Percentiles rank a stretch among this genome's conserved stretches.
Evolutionary conservation across 2,888 invertebrate species (phyloP).

Genomic region (Blomia tropicalis): DNA sequence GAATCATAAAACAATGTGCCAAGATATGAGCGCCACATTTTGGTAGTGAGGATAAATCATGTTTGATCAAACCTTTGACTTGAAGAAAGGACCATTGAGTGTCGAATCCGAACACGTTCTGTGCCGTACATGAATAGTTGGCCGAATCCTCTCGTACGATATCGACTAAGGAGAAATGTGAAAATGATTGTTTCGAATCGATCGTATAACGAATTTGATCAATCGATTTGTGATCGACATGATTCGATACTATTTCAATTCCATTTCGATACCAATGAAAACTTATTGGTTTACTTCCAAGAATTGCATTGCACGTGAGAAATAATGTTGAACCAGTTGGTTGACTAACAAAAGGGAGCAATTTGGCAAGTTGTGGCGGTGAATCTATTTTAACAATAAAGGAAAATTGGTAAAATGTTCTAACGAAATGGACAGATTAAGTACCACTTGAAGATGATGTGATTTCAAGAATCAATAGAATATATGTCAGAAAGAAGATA

Average conservation of each 20-base stretch:
- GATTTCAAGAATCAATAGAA: too few species aligned
- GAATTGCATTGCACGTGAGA: slow-evolving; percentile 1
- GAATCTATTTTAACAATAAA: neutral
- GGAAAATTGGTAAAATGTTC: neutral
- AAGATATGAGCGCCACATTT: neutral
- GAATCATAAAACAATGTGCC: too few species aligned
- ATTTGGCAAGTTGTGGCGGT: neutral
- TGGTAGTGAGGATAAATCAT: too few species aligned
- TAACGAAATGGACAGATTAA: neutral
- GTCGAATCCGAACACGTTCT: slow-evolving; percentile 17
- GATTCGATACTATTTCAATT: neutral
- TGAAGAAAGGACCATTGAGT: neutral
- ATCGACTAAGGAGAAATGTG: slow-evolving; percentile 17
- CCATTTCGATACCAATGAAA: neutral
- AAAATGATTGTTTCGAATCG: neutral
- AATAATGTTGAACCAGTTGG: neutral
- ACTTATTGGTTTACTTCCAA: neutral
- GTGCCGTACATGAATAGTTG: slow-evolving; percentile 27
- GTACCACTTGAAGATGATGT: neutral
- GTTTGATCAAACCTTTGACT: slow-evolving; percentile 15
- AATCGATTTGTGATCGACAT: neutral
- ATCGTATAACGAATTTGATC: neutral
- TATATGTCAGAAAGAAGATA: too few species aligned
- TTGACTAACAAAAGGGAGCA: neutral
- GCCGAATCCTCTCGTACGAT: slow-evolving; percentile 23